Conservation (phyloP, 2,888 invertebrate species). For the Drosophila kanekoi region DNA sequence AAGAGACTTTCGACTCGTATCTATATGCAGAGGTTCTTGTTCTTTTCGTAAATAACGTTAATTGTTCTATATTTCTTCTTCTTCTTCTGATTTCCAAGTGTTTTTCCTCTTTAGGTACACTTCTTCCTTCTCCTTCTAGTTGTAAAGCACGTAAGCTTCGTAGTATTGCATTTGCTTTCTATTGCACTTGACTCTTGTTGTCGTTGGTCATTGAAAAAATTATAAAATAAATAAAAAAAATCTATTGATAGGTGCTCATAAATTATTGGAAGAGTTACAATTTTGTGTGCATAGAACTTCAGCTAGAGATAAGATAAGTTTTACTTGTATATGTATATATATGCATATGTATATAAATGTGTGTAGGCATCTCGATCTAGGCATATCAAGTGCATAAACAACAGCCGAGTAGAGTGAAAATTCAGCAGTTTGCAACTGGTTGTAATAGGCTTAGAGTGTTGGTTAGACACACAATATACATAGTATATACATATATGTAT, state of each 20-base stretch:
- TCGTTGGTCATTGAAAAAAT: conserved; percentile 22
- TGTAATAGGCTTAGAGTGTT: not conserved
- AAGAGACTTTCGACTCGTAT: too few species aligned
- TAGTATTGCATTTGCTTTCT: not conserved
- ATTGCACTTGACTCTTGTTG: conserved; percentile 7
- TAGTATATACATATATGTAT: not conserved
- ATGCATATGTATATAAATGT: too few species aligned
- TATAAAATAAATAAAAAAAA: conserved; percentile 8
- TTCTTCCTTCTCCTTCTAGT: not conserved
- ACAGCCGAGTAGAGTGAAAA: not conserved
- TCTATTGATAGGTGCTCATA: conserved; percentile 32
- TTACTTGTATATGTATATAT: not conserved
- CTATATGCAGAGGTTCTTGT: too few species aligned
- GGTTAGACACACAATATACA: not conserved
- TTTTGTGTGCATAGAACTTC: conserved; percentile 39
- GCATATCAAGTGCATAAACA: conserved; percentile 5
- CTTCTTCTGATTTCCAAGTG: too few species aligned
- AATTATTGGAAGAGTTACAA: conserved; percentile 20
- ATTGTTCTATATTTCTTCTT: too few species aligned
- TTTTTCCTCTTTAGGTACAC: too few species aligned
- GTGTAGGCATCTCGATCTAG: not conserved
- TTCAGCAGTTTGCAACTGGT: not conserved
- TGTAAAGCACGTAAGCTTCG: not conserved
- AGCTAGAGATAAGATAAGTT: conserved; percentile 40
- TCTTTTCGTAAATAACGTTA: too few species aligned